A percentile compares a stretch with the other conserved stretches of the same genome.
Conservation (phyloP, 2,888 invertebrate genomes). For the Rhamnusium bicolor region DNA sequence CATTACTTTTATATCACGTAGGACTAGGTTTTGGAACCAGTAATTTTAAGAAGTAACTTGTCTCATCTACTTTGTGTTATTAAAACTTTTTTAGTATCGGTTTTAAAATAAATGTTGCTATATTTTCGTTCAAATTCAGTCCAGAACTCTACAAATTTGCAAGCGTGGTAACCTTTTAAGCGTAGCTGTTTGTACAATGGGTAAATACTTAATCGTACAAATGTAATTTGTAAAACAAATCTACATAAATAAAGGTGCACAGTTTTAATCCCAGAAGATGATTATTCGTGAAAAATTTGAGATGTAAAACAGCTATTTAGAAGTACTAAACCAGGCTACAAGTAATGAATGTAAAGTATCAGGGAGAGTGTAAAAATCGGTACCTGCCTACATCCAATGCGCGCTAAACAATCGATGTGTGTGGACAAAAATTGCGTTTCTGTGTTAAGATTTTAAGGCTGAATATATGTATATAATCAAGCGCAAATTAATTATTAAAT, state of each 20-base stretch:
- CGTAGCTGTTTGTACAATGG: neutral
- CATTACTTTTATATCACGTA: too few relatives aligned
- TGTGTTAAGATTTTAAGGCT: neutral
- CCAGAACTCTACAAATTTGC: too few relatives aligned
- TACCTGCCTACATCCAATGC: neutral
- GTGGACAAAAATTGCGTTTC: neutral
- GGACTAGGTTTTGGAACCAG: too few relatives aligned
- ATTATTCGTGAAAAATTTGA: slow-evolving; percentile 20
- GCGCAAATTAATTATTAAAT: too few relatives aligned
- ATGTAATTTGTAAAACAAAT: neutral
- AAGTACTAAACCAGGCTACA: slow-evolving; percentile 18
- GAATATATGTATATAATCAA: too few relatives aligned
- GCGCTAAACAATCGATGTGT: neutral
- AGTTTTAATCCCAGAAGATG: slow-evolving; percentile 16
- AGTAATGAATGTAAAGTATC: slow-evolving; percentile 29
- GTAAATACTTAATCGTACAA: neutral
- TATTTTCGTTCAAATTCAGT: neutral
- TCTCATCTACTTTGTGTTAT: too few relatives aligned
- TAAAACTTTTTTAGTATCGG: too few relatives aligned
- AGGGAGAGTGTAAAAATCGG: slow-evolving; percentile 9
- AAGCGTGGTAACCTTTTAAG: too few relatives aligned
- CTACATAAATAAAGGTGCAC: slow-evolving; percentile 15
- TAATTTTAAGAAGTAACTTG: too few relatives aligned
- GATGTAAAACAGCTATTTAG: slow-evolving; percentile 16
- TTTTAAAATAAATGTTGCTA: neutral